phyloP scores from a whole-genome alignment of 2,888 invertebrate species.

The Stratiomys singularior region DNA sequence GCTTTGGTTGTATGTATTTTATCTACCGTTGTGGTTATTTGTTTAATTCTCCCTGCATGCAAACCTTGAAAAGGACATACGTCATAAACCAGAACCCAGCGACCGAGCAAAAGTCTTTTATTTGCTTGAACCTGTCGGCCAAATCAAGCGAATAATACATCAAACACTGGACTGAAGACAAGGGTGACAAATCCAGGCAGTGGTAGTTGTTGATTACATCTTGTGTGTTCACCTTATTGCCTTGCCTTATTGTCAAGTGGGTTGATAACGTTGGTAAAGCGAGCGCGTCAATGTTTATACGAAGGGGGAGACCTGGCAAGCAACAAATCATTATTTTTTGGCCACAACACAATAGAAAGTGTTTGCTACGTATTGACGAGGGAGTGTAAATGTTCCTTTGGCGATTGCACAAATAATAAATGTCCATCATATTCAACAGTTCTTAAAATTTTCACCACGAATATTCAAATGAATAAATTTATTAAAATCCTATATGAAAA shows the following conservation, averaged over 20 bases:
- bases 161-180: conserved; percentile 62
- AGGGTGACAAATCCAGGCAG: conserved; percentile 64
- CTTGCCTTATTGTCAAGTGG: conserved; percentile 6
- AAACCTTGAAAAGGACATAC: background rate
- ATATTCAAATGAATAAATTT: no score
- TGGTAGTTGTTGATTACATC: conserved; percentile 63
- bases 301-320: background rate
- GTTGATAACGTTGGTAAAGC: background rate
- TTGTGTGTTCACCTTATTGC: conserved; percentile 37
- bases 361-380: background rate
- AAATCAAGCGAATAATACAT: conserved; percentile 68
- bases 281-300: conserved; percentile 24
- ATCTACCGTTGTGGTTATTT: conserved; percentile 27
- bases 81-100: background rate
- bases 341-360: background rate
- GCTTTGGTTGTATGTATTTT: background rate
- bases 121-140: conserved; percentile 65
- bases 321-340: conserved; percentile 35
- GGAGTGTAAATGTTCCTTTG: background rate
- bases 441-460: no score
- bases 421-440: no score
- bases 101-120: conserved; percentile 6
- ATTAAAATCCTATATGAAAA: no score
- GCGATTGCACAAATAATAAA: conserved; percentile 1
- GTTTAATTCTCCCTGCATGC: conserved; percentile 31